phyloP scores from a whole-genome alignment of 2,113 vertebrate species.

The Sminthopsis crassicaudata region DNA sequence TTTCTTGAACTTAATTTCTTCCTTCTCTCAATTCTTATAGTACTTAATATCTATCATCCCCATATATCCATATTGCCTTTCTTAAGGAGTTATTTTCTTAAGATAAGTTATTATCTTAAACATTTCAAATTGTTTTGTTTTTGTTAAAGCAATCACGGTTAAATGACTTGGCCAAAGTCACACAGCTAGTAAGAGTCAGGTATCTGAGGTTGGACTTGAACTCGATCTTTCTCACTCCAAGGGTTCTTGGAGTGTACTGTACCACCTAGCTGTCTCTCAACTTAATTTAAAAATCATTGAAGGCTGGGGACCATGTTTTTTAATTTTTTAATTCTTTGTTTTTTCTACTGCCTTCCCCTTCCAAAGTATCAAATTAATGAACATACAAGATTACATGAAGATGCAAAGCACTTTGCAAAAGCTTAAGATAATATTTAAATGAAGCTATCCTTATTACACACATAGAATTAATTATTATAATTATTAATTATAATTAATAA shows the following conservation, averaged over 20 bases:
- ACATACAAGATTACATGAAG: neutral
- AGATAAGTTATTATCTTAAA: too few species aligned
- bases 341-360: neutral
- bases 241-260: too few species aligned
- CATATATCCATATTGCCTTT: neutral
- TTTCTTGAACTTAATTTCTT: neutral
- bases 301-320: neutral
- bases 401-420: neutral
- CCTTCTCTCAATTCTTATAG: neutral
- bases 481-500: too few species aligned
- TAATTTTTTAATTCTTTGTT: neutral
- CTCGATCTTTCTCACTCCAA: too few species aligned
- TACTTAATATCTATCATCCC: neutral
- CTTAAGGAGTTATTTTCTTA: neutral
- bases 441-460: neutral
- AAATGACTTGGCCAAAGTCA: too few species aligned
- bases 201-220: too few species aligned
- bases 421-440: neutral
- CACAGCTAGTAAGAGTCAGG: too few species aligned
- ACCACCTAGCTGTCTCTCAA: too few species aligned
- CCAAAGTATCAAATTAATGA: neutral
- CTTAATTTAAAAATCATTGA: neutral
- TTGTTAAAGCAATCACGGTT: too few species aligned
- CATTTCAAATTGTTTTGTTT: too few species aligned
- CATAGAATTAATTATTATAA: neutral